These are phyloP conservation scores for Micrastur ruficollis DNA, from an alignment of 2,797 vertebrate genomes.

Conservation along the genomic window DNA sequence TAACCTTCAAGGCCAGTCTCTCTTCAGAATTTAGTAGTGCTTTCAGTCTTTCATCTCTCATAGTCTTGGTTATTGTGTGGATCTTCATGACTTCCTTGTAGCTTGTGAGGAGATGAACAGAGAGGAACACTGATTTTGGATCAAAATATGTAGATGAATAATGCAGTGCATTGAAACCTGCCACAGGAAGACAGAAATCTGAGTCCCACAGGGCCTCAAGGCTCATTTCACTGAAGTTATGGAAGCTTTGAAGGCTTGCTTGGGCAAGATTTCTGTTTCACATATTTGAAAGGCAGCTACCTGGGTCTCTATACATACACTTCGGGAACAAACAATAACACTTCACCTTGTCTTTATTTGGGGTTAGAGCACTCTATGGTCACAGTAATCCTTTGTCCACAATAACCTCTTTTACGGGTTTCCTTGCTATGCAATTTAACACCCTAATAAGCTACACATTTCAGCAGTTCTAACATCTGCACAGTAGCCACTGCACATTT, in stretches of 20 bases:
- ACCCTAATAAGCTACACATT: background rate
- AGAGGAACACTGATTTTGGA: background rate
- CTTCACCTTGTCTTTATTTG: background rate
- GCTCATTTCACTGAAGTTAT: conserved; percentile 42
- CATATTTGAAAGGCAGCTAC: conserved; percentile 37
- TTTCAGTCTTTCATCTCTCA: background rate
- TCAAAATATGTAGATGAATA: conserved; percentile 1
- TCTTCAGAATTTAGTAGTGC: background rate
- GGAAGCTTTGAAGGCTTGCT: conserved; percentile 61
- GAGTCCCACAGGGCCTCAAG: conserved; percentile 48
- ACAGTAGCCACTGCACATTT: background rate
- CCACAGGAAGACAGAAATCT: conserved; percentile 23
- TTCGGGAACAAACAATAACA: background rate
- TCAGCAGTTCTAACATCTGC: background rate
- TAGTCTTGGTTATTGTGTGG: background rate
- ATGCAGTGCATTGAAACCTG: conserved; percentile 8
- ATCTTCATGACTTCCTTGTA: background rate
- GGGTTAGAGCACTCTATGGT: background rate
- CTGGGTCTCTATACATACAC: background rate
- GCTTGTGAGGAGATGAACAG: background rate
- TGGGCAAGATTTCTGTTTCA: conserved; percentile 48
- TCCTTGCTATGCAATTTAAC: conserved; percentile 10
- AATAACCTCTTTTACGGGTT: background rate
- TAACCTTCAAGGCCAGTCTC: background rate
- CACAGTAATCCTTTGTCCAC: conserved; percentile 9